A percentile compares a stretch with the other conserved stretches of the same genome.
phyloP scores from a whole-genome alignment of 2,113 vertebrate genomes.

The Malurus alboscapulatus region DNA sequence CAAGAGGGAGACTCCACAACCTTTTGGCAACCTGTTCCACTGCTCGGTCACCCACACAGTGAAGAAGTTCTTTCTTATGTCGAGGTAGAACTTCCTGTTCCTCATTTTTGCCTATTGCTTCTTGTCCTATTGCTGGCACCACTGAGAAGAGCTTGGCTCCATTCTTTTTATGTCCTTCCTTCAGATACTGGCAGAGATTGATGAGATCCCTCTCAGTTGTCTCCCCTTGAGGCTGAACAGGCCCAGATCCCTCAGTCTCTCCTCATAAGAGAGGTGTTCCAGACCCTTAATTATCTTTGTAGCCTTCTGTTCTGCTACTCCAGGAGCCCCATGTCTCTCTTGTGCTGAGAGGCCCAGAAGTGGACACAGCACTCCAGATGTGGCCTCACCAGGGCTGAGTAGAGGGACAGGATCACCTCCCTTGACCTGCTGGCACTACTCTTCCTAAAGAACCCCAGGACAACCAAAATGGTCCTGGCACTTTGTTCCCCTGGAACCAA shows the following conservation, averaged over 20 bases:
- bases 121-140: background rate
- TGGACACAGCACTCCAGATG: background rate
- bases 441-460: background rate
- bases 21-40: background rate
- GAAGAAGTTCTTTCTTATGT: background rate
- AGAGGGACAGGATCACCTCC: background rate
- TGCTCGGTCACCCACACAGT: background rate
- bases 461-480: background rate
- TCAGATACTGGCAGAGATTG: background rate
- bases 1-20: background rate
- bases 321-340: rapidly evolving
- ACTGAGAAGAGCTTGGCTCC: background rate
- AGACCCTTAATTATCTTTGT: background rate
- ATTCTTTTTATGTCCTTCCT: background rate
- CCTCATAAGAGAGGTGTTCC: background rate
- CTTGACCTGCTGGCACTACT: rapidly evolving
- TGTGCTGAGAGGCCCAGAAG: background rate
- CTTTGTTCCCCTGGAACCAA: background rate
- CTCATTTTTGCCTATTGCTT: background rate
- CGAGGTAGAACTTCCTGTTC: background rate
- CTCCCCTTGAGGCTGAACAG: background rate
- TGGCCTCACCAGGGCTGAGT: background rate
- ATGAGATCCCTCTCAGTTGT: background rate
- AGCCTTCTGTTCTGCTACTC: background rate
- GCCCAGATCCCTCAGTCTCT: background rate